Conservation (phyloP, 2,797 vertebrate species). For the Myiotriccus ornatus region DNA sequence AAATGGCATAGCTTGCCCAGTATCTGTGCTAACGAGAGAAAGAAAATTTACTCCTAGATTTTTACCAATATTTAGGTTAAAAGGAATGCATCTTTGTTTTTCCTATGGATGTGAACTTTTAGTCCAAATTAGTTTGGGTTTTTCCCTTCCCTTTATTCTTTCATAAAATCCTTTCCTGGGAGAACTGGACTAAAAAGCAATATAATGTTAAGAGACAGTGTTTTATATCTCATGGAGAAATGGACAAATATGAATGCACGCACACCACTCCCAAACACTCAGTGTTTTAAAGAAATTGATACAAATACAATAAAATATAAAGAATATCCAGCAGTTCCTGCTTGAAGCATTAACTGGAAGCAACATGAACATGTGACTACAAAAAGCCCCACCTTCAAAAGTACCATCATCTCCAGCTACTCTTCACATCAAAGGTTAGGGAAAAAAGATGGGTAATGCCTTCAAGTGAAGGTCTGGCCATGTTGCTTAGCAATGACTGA, state of each 20-base stretch:
- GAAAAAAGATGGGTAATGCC: background rate
- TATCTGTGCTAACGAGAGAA: background rate
- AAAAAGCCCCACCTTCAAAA: background rate
- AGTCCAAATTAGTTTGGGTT: background rate
- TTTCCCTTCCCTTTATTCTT: background rate
- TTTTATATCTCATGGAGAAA: background rate
- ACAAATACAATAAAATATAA: background rate
- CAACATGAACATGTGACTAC: background rate
- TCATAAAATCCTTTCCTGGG: background rate
- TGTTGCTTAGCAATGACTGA: background rate
- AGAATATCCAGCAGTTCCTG: background rate
- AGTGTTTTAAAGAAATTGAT: background rate
- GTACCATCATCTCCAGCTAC: background rate
- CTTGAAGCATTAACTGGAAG: background rate
- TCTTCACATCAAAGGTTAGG: background rate
- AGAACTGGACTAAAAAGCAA: background rate
- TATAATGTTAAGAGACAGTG: background rate
- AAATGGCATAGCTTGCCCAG: background rate
- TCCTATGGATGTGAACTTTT: background rate
- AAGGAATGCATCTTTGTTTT: background rate
- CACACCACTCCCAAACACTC: background rate
- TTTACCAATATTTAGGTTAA: background rate
- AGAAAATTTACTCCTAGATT: background rate
- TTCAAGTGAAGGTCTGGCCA: background rate
- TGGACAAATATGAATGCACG: background rate